Conservation (phyloP, 2,797 vertebrate species). For the Poeciliopsis infans region DNA sequence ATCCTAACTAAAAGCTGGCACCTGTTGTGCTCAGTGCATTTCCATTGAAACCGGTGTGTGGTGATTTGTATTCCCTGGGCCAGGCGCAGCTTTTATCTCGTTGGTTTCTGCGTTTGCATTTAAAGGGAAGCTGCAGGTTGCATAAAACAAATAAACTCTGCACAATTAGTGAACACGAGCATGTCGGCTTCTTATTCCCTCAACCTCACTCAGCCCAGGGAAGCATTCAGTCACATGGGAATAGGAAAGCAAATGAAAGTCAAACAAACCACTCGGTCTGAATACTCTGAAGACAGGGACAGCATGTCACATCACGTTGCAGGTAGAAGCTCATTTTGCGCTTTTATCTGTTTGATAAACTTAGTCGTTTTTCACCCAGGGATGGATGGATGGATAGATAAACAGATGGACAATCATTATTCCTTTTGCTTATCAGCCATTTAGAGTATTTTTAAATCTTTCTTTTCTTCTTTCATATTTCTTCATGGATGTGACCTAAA, state of each 20-base stretch:
- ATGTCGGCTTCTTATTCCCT: conserved; percentile 22
- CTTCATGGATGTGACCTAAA: neutral
- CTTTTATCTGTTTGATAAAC: neutral
- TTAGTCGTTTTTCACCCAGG: neutral
- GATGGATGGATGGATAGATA: neutral
- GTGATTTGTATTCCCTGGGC: conserved; percentile 20
- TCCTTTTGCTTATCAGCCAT: neutral
- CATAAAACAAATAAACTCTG: conserved; percentile 18
- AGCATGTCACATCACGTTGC: neutral
- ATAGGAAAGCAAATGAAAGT: conserved; percentile 57
- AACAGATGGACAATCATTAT: neutral
- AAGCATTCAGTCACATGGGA: conserved; percentile 46
- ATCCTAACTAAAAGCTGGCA: conserved; percentile 33
- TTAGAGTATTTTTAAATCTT: neutral
- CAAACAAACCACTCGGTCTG: conserved; percentile 16
- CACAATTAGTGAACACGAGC: conserved; percentile 35
- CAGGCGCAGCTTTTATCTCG: neutral
- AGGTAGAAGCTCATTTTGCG: neutral
- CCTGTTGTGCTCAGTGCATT: conserved; percentile 14
- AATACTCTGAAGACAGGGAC: neutral
- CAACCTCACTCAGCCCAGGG: conserved; percentile 8
- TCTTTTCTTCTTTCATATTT: conserved; percentile 1
- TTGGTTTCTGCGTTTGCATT: conserved; percentile 13
- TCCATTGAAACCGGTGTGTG: neutral
- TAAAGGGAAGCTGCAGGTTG: conserved; percentile 22